phyloP scores from a whole-genome alignment of 2,113 vertebrate genomes.

The Oryzias curvinotus region DNA sequence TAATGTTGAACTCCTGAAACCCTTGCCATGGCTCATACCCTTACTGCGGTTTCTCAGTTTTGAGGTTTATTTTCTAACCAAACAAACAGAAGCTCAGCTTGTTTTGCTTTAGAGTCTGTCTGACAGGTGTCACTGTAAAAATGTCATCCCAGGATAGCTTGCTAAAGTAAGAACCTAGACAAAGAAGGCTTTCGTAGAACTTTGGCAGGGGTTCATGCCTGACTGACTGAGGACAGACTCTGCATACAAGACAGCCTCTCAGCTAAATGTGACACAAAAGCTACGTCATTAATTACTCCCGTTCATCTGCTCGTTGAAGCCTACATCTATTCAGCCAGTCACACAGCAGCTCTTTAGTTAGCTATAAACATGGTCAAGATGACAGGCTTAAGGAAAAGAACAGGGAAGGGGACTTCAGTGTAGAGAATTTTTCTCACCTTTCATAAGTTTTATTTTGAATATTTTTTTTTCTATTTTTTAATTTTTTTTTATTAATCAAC shows the following conservation, averaged over 20 bases:
- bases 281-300: not conserved
- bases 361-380: too few species aligned
- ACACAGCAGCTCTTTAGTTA: too few species aligned
- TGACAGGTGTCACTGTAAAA: not conserved
- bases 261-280: not conserved
- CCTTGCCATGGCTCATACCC: conserved; percentile 3
- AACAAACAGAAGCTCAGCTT: not conserved
- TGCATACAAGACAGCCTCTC: not conserved
- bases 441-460: too few species aligned
- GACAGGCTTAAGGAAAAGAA: too few species aligned
- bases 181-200: not conserved
- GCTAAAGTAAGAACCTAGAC: not conserved
- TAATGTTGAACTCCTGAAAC: conserved; percentile 14
- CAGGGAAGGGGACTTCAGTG: too few species aligned
- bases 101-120: not conserved
- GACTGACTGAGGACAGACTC: not conserved
- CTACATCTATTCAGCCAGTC: too few species aligned
- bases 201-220: not conserved
- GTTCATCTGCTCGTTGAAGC: too few species aligned
- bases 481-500: too few species aligned
- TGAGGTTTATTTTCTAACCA: conserved; percentile 2
- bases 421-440: too few species aligned
- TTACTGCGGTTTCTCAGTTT: not conserved
- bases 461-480: too few species aligned
- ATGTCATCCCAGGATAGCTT: not conserved